Evolutionary conservation across 2,113 vertebrate genomes (phyloP).

Genomic region (Xenotilapia flavipinnis): DNA sequence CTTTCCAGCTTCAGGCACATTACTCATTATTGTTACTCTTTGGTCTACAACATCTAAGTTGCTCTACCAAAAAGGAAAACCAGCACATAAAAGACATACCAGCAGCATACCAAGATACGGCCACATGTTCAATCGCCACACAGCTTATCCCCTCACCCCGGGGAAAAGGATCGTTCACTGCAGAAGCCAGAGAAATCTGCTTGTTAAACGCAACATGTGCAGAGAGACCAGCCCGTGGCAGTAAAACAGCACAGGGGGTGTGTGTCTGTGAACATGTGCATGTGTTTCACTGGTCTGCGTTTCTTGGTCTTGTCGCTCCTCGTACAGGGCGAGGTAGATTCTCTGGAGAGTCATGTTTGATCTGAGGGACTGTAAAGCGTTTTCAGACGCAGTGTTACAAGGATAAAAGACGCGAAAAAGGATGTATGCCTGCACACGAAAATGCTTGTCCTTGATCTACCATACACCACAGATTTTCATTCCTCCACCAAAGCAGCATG

Average conservation of each 20-base stretch:
- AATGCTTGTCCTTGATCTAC: conserved; percentile 2
- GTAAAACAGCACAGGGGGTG: conserved; percentile 29
- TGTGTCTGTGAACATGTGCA: not conserved
- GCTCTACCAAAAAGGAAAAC: not conserved
- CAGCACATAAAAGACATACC: conserved; percentile 50
- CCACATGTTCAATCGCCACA: conserved; percentile 31
- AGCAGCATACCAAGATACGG: conserved; percentile 1
- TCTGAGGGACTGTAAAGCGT: not conserved
- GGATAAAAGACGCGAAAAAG: not conserved
- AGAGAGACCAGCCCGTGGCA: not conserved
- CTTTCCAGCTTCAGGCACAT: not conserved
- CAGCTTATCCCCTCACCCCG: not conserved
- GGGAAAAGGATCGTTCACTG: conserved; percentile 4
- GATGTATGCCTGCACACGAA: not conserved
- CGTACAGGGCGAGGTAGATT: not conserved
- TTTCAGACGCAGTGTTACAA: not conserved
- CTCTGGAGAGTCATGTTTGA: not conserved
- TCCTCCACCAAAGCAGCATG: not conserved
- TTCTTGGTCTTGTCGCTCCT: not conserved
- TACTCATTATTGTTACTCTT: not conserved
- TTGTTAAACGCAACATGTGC: conserved; percentile 27
- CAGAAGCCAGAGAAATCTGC: not conserved
- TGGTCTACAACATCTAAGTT: not conserved
- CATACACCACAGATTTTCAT: not conserved
- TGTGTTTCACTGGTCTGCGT: not conserved